phyloP scores from a whole-genome alignment of 2,797 vertebrate species.

The Tolypeutes matacus region DNA sequence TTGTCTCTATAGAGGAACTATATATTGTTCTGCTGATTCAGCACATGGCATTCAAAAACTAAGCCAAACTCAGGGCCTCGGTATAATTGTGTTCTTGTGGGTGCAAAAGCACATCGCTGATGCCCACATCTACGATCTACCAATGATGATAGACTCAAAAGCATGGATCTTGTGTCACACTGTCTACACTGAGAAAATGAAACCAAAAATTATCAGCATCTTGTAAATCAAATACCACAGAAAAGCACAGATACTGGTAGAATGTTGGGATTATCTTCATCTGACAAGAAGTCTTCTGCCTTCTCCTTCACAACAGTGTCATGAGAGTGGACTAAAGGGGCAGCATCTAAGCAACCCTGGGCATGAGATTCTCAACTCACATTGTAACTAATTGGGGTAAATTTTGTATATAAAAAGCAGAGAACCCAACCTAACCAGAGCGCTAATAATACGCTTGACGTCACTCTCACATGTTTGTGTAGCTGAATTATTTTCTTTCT shows the following conservation, averaged over 20 bases:
- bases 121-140: background rate
- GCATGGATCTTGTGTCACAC: background rate
- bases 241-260: too few species aligned
- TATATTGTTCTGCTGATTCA: background rate
- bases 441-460: too few species aligned
- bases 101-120: background rate
- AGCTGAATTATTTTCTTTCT: conserved; percentile 4
- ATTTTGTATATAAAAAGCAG: background rate
- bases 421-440: background rate
- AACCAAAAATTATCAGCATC: background rate
- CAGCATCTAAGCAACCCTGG: background rate
- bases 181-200: background rate
- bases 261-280: background rate
- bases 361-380: background rate
- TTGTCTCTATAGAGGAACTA: background rate
- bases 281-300: background rate
- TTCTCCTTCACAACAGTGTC: background rate
- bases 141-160: background rate
- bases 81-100: background rate
- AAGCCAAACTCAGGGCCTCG: background rate
- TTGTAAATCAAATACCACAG: too few species aligned
- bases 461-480: background rate
- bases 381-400: background rate
- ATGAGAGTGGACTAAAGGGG: rapidly evolving
- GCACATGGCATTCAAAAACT: background rate